Conservation (phyloP, 1,140 invertebrate genomes). For the Maniola jurtina region DNA sequence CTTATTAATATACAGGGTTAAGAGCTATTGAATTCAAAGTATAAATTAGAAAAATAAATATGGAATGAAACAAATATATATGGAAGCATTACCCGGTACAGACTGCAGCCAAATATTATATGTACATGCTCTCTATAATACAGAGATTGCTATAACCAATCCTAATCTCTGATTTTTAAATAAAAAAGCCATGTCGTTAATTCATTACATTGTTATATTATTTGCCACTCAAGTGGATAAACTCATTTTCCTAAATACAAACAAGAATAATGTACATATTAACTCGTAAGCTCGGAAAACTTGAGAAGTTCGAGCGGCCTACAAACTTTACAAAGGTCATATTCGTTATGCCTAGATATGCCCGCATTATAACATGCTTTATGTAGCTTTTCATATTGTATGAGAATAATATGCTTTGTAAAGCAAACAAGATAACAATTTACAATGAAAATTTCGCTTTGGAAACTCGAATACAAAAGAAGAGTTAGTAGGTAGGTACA, state of each 20-base stretch:
- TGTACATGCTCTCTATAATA: no score
- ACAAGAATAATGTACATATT: not conserved
- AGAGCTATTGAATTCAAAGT: no score
- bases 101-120: no score
- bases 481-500: not conserved
- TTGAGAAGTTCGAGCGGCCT: conserved; percentile 3
- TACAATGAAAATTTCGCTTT: conserved; percentile 4
- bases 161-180: no score
- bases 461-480: not conserved
- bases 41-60: no score
- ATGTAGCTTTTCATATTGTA: conserved; percentile 13
- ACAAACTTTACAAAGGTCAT: conserved; percentile 13
- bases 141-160: no score
- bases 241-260: not conserved
- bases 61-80: no score
- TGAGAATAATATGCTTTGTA: conserved; percentile 7
- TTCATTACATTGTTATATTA: not conserved
- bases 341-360: conserved; percentile 6
- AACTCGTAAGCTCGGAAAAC: not conserved
- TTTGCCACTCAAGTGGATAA: not conserved
- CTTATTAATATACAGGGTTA: no score
- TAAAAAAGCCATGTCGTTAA: not conserved
- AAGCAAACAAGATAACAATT: conserved; percentile 8
- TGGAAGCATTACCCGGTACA: no score
- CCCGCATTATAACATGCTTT: conserved; percentile 6